A percentile compares a stretch with the other conserved stretches of the same genome.
phyloP scores from a whole-genome alignment of 2,797 vertebrate genomes.

The Cuniculus paca region DNA sequence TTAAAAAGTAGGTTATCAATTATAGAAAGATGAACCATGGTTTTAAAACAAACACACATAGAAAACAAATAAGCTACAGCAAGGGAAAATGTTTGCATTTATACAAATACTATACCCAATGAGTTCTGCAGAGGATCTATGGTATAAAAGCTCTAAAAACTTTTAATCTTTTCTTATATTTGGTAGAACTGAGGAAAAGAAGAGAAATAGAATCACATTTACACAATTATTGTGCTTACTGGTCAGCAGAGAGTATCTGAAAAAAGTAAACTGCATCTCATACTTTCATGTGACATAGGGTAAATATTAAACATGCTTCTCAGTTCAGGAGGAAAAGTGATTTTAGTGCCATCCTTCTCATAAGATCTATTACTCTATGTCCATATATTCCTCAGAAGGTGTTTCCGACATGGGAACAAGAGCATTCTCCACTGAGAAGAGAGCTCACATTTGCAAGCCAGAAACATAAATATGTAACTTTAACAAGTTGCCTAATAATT shows the following conservation, averaged over 20 bases:
- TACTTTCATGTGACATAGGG: neutral
- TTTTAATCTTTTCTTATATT: slow-evolving; percentile 19
- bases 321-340: neutral
- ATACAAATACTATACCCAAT: neutral
- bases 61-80: slow-evolving; percentile 59
- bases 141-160: slow-evolving; percentile 7
- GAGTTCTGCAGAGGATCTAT: neutral
- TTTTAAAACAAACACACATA: slow-evolving; percentile 25
- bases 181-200: neutral
- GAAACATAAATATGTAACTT: neutral
- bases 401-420: neutral
- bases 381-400: neutral
- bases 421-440: neutral
- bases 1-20: slow-evolving; percentile 39
- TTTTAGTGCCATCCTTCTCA: neutral
- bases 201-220: neutral
- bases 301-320: neutral
- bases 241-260: neutral
- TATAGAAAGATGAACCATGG: slow-evolving; percentile 17
- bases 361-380: neutral
- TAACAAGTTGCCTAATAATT: neutral
- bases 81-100: slow-evolving; percentile 53
- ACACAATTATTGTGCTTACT: neutral
- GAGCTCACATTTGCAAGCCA: neutral
- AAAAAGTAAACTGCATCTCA: neutral